A percentile compares a stretch with the other conserved stretches of the same genome.
phyloP scores from a whole-genome alignment of 2,888 invertebrate genomes.

The Phytoseiulus persimilis region DNA sequence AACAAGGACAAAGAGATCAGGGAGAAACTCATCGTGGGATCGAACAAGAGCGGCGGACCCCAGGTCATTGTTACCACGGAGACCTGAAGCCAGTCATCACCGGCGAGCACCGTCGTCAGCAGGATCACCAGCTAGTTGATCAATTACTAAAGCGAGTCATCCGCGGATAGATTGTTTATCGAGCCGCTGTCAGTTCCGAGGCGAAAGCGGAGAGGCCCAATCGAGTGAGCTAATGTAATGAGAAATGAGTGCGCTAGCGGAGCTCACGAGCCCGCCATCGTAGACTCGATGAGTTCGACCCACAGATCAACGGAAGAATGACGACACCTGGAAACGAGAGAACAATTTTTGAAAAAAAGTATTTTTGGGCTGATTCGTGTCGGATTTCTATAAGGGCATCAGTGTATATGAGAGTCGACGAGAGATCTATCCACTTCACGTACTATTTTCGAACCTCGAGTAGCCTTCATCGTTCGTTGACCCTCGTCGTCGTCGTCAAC shows the following conservation, averaged over 20 bases:
- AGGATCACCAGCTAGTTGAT: background rate
- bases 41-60: background rate
- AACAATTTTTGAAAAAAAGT: background rate
- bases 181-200: background rate
- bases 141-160: background rate
- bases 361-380: too few species aligned
- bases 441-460: background rate
- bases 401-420: background rate
- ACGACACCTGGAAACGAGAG: background rate
- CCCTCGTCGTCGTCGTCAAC: background rate
- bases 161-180: background rate
- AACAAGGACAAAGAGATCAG: slow-evolving; percentile 15
- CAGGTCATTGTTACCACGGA: background rate
- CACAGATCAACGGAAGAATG: background rate
- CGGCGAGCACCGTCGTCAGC: background rate
- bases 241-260: background rate
- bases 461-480: background rate
- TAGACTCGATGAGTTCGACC: too few species aligned
- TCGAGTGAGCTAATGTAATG: background rate
- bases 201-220: background rate
- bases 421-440: background rate
- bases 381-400: background rate
- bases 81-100: background rate
- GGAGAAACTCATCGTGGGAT: background rate
- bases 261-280: too few species aligned